These are phyloP conservation scores for Crotalus helleri DNA, from an alignment of 2,113 vertebrate genomes.

Conservation along the genomic window DNA sequence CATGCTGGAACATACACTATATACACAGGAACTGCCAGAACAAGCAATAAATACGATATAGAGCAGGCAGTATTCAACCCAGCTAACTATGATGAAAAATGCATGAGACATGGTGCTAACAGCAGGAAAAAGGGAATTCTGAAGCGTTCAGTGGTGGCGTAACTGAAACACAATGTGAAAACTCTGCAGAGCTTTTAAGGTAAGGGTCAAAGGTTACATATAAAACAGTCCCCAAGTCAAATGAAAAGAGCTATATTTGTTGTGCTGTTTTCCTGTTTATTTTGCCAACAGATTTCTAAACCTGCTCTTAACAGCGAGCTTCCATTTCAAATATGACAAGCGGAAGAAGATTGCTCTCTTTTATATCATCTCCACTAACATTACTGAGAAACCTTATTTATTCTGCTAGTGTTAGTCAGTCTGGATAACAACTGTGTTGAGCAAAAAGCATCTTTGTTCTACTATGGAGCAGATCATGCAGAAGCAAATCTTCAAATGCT, in stretches of 20 bases:
- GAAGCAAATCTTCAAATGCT: neutral
- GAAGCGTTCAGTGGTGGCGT: neutral
- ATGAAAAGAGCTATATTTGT: neutral
- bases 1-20: neutral
- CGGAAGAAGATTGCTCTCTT: neutral
- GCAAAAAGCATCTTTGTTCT: neutral
- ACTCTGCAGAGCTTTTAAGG: neutral
- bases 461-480: neutral
- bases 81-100: neutral
- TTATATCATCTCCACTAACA: neutral
- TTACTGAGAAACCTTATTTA: neutral
- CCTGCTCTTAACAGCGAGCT: neutral
- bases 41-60: neutral
- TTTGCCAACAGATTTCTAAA: neutral
- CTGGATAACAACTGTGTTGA: neutral
- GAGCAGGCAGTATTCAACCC: neutral
- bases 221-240: neutral
- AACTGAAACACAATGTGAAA: conserved; percentile 4
- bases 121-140: neutral
- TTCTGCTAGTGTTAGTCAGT: neutral
- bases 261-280: conserved; percentile 2
- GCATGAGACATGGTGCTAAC: neutral
- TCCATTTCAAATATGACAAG: conserved; percentile 1
- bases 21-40: neutral
- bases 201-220: neutral